A percentile compares a stretch with the other conserved stretches of the same genome.
phyloP scores from a whole-genome alignment of 2,888 invertebrate species.

The Drosophila histrio region DNA sequence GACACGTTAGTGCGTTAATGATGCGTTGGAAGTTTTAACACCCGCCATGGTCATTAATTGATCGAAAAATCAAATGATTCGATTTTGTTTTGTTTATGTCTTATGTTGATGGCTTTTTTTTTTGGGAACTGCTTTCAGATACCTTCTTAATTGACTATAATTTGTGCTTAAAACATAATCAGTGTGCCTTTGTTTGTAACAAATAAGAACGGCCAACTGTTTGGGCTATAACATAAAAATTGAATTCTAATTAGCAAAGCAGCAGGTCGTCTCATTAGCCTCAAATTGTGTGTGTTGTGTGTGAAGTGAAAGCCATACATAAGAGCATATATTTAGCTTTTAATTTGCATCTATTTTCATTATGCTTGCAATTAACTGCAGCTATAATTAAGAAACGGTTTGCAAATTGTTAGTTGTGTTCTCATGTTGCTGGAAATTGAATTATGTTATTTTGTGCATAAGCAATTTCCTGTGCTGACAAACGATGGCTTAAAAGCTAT shows the following conservation, averaged over 20 bases:
- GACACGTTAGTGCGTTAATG: not conserved
- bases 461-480: constrained; percentile 19
- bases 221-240: not conserved
- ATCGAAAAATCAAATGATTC: not conserved
- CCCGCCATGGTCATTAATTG: constrained; percentile 26
- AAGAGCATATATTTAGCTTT: not conserved
- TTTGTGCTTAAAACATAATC: constrained; percentile 17
- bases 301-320: constrained; percentile 10
- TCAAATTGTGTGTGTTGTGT: not conserved
- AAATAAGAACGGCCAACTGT: constrained; percentile 2
- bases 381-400: not conserved
- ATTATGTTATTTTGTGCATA: constrained; percentile 12
- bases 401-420: constrained; percentile 7
- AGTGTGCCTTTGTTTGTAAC: constrained; percentile 22
- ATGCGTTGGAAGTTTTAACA: constrained; percentile 1
- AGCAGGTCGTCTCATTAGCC: constrained; percentile 10
- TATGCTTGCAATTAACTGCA: not conserved
- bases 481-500: constrained; percentile 16
- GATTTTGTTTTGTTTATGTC: constrained; percentile 7
- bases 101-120: no score
- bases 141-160: constrained; percentile 15
- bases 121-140: not conserved
- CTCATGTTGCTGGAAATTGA: constrained; percentile 9
- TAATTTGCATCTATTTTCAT: not conserved
- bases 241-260: not conserved